Percentiles rank a stretch among this genome's conserved stretches.
phyloP scores from a whole-genome alignment of 2,113 vertebrate genomes.

The Prionailurus viverrinus region DNA sequence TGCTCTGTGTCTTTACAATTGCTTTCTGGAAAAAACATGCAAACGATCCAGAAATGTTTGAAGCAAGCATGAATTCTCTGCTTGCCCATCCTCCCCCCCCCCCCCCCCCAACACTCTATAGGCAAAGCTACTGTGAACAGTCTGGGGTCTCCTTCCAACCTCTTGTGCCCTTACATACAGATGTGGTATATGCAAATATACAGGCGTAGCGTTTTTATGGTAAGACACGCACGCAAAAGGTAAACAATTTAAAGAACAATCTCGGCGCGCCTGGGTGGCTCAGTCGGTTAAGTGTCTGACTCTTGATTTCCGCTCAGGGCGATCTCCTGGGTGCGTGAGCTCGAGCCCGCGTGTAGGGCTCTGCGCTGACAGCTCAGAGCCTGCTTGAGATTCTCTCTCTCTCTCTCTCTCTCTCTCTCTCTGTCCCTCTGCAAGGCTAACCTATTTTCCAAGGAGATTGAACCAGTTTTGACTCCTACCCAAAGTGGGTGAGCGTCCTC shows the following conservation, averaged over 20 bases:
- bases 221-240: background rate
- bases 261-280: no score
- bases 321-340: no score
- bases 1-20: slow-evolving; percentile 50
- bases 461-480: background rate
- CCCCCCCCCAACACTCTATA: background rate
- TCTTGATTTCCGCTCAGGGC: no score
- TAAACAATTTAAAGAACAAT: background rate
- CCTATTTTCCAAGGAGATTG: slow-evolving; percentile 27
- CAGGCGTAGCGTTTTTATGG: background rate
- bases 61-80: background rate
- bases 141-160: background rate
- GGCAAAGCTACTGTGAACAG: background rate
- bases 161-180: background rate
- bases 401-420: no score
- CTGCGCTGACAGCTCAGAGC: no score
- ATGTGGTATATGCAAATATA: background rate
- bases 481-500: background rate
- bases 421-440: background rate
- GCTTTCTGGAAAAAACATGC: slow-evolving; percentile 24
- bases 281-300: no score
- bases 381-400: no score
- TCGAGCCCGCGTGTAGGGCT: no score
- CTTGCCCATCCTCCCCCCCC: background rate
- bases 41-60: background rate